A percentile compares a stretch with the other conserved stretches of the same genome.
These are phyloP conservation scores for Lypha dubia DNA, from an alignment of 2,888 invertebrate genomes.

Conservation along the genomic window DNA sequence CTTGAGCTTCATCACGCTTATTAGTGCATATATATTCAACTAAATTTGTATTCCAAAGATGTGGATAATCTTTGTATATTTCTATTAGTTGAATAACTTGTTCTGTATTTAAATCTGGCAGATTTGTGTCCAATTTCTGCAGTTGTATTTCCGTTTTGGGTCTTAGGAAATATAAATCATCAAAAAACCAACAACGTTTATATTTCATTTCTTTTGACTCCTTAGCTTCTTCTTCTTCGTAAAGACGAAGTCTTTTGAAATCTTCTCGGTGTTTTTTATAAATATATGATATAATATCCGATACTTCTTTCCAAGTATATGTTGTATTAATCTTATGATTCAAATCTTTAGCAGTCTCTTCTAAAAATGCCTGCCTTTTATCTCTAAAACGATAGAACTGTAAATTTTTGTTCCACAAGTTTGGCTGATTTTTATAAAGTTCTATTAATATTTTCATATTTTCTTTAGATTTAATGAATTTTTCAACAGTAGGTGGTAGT, in stretches of 20 bases:
- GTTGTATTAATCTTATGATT: slow-evolving; percentile 45
- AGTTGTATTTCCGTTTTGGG: slow-evolving; percentile 45
- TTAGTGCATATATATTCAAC: slow-evolving; percentile 60
- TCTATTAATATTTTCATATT: slow-evolving; percentile 60
- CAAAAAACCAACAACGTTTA: slow-evolving; percentile 52
- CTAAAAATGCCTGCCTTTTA: slow-evolving; percentile 52
- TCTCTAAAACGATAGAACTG: slow-evolving; percentile 55
- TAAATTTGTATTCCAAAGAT: slow-evolving; percentile 68
- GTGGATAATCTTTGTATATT: slow-evolving; percentile 56
- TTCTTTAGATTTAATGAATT: slow-evolving; percentile 58
- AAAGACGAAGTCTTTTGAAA: slow-evolving; percentile 38
- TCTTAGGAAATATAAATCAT: slow-evolving; percentile 52
- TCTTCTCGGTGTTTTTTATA: slow-evolving; percentile 52
- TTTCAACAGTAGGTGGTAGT: slow-evolving; percentile 28
- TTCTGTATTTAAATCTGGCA: slow-evolving; percentile 47
- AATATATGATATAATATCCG: slow-evolving; percentile 53
- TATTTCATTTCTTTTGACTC: slow-evolving; percentile 31
- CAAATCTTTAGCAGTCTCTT: slow-evolving; percentile 52
- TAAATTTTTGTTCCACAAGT: slow-evolving; percentile 62
- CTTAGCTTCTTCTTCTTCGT: slow-evolving; percentile 29
- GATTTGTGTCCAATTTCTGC: slow-evolving; percentile 40
- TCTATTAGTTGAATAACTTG: slow-evolving; percentile 58
- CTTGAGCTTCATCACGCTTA: slow-evolving; percentile 60
- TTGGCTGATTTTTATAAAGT: slow-evolving; percentile 62
- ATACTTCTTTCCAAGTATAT: slow-evolving; percentile 38